phyloP scores from a whole-genome alignment of 2,113 vertebrate species.

The Sphaerodactylus townsendi region DNA sequence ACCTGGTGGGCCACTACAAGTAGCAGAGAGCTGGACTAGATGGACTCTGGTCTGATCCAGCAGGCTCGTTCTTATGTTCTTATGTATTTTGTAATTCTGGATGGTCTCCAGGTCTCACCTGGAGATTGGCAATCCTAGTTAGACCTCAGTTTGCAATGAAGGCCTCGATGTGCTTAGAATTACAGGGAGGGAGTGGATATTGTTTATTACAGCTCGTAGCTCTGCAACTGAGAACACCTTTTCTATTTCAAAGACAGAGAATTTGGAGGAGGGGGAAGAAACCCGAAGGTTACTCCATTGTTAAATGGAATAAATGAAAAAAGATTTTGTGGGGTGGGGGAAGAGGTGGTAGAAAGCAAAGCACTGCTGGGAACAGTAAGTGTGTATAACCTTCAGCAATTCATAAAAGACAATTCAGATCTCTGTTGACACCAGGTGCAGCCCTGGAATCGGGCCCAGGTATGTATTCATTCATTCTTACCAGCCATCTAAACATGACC shows the following conservation, averaged over 20 bases:
- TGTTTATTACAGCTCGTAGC: background rate
- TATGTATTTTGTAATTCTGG: no score
- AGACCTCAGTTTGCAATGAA: no score
- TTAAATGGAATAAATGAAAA: background rate
- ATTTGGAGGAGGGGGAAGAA: background rate
- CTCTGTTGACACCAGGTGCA: background rate
- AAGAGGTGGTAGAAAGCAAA: background rate
- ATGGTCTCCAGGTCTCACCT: no score
- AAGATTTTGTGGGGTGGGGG: background rate
- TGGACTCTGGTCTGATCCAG: no score
- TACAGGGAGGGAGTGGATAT: background rate
- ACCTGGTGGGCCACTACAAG: no score
- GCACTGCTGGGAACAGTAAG: background rate
- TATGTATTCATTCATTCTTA: background rate
- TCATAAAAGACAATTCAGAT: background rate
- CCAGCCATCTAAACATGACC: constrained; percentile 35
- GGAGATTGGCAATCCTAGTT: no score
- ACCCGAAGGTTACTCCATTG: background rate
- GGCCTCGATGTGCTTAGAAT: background rate
- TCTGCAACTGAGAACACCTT: background rate
- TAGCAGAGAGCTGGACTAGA: no score
- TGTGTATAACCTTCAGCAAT: background rate
- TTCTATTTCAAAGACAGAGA: background rate
- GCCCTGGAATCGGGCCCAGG: background rate
- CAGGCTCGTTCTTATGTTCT: no score